Conservation (phyloP, 1,140 invertebrate species). For the Temnothorax longispinosus region DNA sequence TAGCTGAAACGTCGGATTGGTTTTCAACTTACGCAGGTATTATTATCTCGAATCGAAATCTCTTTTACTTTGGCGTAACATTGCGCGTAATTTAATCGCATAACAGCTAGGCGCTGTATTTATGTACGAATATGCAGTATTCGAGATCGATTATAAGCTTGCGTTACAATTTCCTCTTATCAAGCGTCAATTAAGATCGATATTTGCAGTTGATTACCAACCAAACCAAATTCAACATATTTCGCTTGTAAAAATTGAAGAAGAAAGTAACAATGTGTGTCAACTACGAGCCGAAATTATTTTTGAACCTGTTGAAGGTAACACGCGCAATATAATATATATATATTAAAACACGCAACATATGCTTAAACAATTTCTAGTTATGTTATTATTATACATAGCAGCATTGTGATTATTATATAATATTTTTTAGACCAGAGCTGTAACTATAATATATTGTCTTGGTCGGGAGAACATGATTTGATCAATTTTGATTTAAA, state of each 20-base stretch:
- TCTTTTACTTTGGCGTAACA: not conserved
- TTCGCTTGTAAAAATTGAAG: conserved; percentile 58
- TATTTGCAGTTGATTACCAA: conserved; percentile 67
- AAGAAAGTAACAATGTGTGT: conserved; percentile 40
- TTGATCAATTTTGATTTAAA: conserved; percentile 56
- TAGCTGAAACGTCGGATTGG: conserved; percentile 71
- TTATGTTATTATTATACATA: not conserved
- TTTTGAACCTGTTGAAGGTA: conserved; percentile 77
- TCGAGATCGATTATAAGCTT: not conserved
- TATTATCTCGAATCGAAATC: not conserved
- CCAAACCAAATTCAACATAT: conserved; percentile 65
- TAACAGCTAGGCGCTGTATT: not conserved
- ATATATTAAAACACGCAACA: not conserved
- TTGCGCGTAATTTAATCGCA: not conserved
- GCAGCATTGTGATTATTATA: not conserved
- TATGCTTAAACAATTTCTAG: not conserved
- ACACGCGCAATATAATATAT: not conserved
- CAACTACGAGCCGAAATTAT: conserved; percentile 66
- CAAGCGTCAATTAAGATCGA: not conserved
- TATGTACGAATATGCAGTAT: too few species aligned
- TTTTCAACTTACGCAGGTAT: conserved; percentile 72
- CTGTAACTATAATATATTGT: conserved; percentile 79
- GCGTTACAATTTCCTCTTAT: not conserved
- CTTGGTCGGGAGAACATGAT: conserved; percentile 66
- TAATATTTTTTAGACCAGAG: conserved; percentile 78